These are phyloP conservation scores for Platysternon megacephalum DNA, from an alignment of 2,113 vertebrate genomes.

Conservation along the genomic window DNA sequence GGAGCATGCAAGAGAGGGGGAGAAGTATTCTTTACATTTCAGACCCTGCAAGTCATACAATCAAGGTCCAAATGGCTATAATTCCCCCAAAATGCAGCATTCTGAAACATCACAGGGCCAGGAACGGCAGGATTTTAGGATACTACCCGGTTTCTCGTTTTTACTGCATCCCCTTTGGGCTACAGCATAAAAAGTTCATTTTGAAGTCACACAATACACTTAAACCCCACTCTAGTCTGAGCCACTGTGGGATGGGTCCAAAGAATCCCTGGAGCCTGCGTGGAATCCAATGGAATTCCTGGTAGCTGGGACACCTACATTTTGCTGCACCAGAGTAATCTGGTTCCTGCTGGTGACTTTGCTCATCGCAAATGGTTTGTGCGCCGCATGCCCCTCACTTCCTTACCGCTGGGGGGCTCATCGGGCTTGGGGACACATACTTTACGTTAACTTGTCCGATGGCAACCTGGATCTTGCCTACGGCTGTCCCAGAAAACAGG, in stretches of 20 bases:
- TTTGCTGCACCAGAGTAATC: not conserved
- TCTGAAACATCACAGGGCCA: not conserved
- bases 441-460: not conserved
- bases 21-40: not conserved
- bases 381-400: not conserved
- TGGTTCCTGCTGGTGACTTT: not conserved
- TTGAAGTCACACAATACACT: not conserved
- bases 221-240: not conserved
- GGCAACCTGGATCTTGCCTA: not conserved
- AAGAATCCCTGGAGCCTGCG: not conserved
- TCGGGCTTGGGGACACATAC: not conserved
- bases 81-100: not conserved
- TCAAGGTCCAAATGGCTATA: not conserved
- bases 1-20: rapidly evolving
- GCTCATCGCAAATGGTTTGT: not conserved
- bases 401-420: not conserved
- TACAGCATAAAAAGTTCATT: not conserved
- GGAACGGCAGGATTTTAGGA: not conserved
- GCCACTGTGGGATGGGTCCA: not conserved
- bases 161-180: not conserved
- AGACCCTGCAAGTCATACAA: slow-evolving; percentile 15
- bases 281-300: not conserved
- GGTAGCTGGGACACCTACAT: not conserved
- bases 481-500: not conserved
- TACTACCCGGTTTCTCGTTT: not conserved